phyloP scores from a whole-genome alignment of 2,888 invertebrate species.

The Ectobius pallidus region DNA sequence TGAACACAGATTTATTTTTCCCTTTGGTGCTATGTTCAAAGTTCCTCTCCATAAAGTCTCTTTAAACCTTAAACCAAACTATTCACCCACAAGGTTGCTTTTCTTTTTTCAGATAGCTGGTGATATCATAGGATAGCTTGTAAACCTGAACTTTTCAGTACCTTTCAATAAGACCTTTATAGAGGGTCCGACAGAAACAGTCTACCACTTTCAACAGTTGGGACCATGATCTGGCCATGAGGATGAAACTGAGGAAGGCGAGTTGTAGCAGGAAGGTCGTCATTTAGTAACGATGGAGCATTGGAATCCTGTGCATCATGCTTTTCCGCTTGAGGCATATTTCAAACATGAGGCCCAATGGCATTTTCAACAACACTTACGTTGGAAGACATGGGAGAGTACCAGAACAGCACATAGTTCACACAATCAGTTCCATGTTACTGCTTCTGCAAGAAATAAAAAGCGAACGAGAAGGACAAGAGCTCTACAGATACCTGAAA shows the following conservation, averaged over 20 bases:
- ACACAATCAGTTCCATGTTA: too few relatives aligned
- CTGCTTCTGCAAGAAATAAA: too few relatives aligned
- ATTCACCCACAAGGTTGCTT: too few relatives aligned
- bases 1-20: too few relatives aligned
- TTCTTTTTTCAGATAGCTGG: too few relatives aligned
- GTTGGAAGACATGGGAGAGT: neutral
- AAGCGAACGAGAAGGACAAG: too few relatives aligned
- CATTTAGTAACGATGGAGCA: conserved; percentile 7
- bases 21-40: too few relatives aligned
- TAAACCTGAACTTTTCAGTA: too few relatives aligned
- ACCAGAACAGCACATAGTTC: neutral
- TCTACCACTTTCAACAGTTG: conserved; percentile 7
- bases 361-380: neutral
- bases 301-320: neutral
- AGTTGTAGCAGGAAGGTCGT: neutral
- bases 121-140: too few relatives aligned
- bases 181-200: neutral
- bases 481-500: neutral
- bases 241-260: neutral
- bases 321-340: conserved; percentile 9
- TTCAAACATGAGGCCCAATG: neutral
- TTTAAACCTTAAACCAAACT: too few relatives aligned
- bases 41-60: too few relatives aligned
- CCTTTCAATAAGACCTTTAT: too few relatives aligned
- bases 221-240: neutral